Percentiles rank a stretch among this genome's conserved stretches.
phyloP scores from a whole-genome alignment of 2,113 vertebrate genomes.

The Atractosteus spatula region DNA sequence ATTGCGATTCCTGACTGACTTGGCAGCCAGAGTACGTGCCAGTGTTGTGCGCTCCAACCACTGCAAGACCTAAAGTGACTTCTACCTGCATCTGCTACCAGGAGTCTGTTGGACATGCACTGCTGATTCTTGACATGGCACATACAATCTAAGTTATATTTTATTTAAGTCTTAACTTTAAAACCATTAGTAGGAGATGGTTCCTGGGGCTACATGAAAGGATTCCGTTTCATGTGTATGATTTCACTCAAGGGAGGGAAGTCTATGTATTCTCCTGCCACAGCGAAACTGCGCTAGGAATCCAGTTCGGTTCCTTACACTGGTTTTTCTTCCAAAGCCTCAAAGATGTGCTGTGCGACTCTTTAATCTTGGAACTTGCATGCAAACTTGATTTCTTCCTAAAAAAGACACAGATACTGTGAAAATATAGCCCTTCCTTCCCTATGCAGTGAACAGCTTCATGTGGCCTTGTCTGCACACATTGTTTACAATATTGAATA shows the following conservation, averaged over 20 bases:
- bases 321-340: too few relatives aligned
- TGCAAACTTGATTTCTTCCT: too few relatives aligned
- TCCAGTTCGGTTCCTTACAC: too few relatives aligned
- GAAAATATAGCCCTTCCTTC: too few relatives aligned
- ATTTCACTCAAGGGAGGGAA: background rate
- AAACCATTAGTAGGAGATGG: constrained; percentile 22
- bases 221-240: background rate
- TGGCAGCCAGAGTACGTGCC: too few relatives aligned
- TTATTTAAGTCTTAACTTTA: constrained; percentile 66
- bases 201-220: background rate
- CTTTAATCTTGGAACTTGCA: too few relatives aligned
- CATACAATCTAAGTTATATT: constrained; percentile 67
- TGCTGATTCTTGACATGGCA: constrained; percentile 43
- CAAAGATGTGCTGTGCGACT: too few relatives aligned
- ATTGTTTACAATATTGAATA: constrained; percentile 62
- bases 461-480: constrained; percentile 59
- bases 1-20: too few relatives aligned
- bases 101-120: constrained; percentile 4
- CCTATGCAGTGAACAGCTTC: constrained; percentile 31
- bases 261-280: background rate
- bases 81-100: constrained; percentile 33
- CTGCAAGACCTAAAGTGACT: constrained; percentile 49
- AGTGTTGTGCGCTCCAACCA: constrained; percentile 17
- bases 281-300: too few relatives aligned
- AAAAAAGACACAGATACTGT: too few relatives aligned